These are phyloP conservation scores for Dione juno DNA, from an alignment of 2,888 invertebrate genomes.

Conservation along the genomic window DNA sequence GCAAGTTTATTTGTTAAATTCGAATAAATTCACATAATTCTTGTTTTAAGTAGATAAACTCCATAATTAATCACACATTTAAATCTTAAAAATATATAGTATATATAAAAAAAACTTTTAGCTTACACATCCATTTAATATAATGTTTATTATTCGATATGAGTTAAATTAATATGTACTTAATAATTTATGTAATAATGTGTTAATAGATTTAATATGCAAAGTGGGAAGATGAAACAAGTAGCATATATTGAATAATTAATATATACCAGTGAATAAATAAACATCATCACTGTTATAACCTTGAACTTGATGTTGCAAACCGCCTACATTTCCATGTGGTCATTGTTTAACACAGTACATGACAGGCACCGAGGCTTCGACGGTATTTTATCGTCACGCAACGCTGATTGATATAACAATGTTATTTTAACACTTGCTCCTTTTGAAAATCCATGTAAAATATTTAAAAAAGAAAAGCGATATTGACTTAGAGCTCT, in stretches of 20 bases:
- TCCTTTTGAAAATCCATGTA: neutral
- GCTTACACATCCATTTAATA: too few species aligned
- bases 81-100: neutral
- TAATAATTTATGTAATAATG: neutral
- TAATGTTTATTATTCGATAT: too few species aligned
- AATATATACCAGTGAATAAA: neutral
- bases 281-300: neutral
- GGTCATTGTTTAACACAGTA: constrained; percentile 47
- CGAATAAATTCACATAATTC: neutral
- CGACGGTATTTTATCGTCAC: constrained; percentile 41
- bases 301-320: constrained; percentile 43
- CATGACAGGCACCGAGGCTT: constrained; percentile 37
- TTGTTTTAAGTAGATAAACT: neutral
- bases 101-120: too few species aligned
- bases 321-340: constrained; percentile 39
- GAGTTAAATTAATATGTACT: neutral
- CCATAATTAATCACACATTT: neutral
- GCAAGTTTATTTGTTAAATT: neutral
- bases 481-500: neutral
- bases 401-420: constrained; percentile 33
- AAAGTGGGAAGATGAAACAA: neutral
- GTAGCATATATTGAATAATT: constrained; percentile 3
- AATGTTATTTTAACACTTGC: constrained; percentile 20
- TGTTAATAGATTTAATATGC: neutral
- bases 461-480: neutral